Conservation (phyloP, 2,888 invertebrate genomes). For the Carpatolechia fugitivella region DNA sequence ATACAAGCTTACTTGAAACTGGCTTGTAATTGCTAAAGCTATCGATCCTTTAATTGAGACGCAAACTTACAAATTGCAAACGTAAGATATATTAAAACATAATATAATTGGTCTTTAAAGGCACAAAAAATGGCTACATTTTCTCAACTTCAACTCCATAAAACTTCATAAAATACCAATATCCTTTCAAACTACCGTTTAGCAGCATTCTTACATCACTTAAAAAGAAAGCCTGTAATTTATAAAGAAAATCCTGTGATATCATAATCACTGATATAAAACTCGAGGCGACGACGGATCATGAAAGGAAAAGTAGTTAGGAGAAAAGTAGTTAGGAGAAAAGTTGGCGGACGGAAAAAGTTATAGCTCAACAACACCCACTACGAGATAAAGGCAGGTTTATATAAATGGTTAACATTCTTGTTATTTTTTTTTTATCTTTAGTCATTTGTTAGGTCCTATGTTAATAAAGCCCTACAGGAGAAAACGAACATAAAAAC, state of each 20-base stretch:
- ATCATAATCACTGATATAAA: constrained; percentile 12
- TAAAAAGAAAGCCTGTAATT: constrained; percentile 3
- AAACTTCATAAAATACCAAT: no score
- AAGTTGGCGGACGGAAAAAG: constrained; percentile 16
- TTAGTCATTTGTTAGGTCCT: no score
- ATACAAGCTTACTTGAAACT: constrained; percentile 7
- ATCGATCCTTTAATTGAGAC: not conserved
- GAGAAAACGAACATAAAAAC: no score
- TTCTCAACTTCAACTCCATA: no score
- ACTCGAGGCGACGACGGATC: constrained; percentile 1
- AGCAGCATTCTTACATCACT: no score
- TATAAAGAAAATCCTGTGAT: constrained; percentile 2
- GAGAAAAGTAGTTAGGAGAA: constrained; percentile 18
- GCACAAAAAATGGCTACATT: no score
- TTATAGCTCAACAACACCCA: constrained; percentile 9
- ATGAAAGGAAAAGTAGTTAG: constrained; percentile 18
- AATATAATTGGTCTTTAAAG: no score
- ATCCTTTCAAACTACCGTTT: no score
- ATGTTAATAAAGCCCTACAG: no score
- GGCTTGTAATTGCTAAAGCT: constrained; percentile 6
- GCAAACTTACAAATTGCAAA: not conserved
- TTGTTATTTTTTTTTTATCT: no score
- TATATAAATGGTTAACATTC: no score
- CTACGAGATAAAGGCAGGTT: not conserved
- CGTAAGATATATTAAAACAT: not conserved